Evolutionary conservation across 2,113 vertebrate genomes (phyloP).

Genomic region (Gallinago undulata): DNA sequence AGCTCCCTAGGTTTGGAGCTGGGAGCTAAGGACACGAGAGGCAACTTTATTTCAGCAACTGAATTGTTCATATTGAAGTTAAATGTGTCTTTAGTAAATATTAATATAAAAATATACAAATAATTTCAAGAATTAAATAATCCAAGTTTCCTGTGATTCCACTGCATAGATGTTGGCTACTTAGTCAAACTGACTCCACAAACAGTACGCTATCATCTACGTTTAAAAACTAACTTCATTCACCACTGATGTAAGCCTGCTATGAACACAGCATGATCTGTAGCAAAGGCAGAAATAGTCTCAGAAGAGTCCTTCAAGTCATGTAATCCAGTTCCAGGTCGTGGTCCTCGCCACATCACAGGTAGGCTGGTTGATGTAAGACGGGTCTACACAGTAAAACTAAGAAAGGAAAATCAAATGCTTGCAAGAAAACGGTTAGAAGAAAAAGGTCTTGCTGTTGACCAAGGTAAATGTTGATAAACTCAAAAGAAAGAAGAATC

Average conservation of each 20-base stretch:
- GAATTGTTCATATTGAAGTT: not conserved
- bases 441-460: not conserved
- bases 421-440: not conserved
- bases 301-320: not conserved
- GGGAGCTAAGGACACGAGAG: not conserved
- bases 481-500: not conserved
- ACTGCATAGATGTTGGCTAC: not conserved
- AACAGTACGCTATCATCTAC: not conserved
- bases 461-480: not conserved
- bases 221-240: not conserved
- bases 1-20: not conserved
- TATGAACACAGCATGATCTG: not conserved
- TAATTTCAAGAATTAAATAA: not conserved
- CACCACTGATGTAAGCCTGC: not conserved
- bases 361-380: not conserved
- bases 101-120: not conserved
- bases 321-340: not conserved
- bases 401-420: not conserved
- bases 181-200: not conserved
- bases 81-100: not conserved
- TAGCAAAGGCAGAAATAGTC: not conserved
- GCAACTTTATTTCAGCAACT: not conserved
- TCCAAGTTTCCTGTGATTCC: not conserved
- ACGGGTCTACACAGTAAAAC: not conserved
- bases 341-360: not conserved